These are phyloP conservation scores for Caenorhabditis sinica DNA, from an alignment of 2,888 invertebrate species.

Conservation along the genomic window DNA sequence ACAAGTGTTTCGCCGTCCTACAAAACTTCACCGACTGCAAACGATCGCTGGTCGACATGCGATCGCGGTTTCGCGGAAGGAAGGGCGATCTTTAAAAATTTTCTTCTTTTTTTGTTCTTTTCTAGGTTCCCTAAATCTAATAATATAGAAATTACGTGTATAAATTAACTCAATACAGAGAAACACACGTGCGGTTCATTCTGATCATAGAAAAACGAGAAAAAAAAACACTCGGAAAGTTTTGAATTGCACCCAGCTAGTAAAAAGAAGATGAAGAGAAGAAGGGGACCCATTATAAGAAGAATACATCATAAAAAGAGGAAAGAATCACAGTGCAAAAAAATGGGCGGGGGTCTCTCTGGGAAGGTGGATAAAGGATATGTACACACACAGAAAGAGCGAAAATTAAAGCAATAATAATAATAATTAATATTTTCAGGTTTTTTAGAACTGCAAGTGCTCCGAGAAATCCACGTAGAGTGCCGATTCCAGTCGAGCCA, in stretches of 20 bases:
- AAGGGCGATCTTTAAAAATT: conserved; percentile 76
- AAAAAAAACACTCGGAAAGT: conserved; percentile 50
- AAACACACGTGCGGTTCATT: neutral
- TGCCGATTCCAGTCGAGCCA: conserved; percentile 79
- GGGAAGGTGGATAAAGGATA: conserved; percentile 6
- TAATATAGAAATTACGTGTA: neutral
- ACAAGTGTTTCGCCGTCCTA: conserved; percentile 79
- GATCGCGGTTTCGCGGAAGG: conserved; percentile 80
- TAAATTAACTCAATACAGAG: neutral
- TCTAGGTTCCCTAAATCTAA: neutral
- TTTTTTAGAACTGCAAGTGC: conserved; percentile 80
- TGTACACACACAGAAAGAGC: conserved; percentile 24
- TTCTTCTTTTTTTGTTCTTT: conserved; percentile 17
- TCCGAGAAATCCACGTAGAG: conserved; percentile 83
- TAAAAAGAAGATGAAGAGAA: neutral
- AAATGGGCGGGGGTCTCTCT: neutral
- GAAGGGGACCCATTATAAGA: neutral
- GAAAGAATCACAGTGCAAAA: conserved; percentile 42
- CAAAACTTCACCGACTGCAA: conserved; percentile 81
- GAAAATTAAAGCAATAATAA: neutral
- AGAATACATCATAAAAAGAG: conserved; percentile 9
- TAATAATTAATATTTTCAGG: neutral
- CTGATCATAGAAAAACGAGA: neutral
- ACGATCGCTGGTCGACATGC: conserved; percentile 79
- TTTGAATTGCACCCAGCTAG: conserved; percentile 51